Percentiles rank a stretch among this genome's conserved stretches.
Evolutionary conservation across 2,888 invertebrate genomes (phyloP).

Genomic region (Saturnia pavonia): DNA sequence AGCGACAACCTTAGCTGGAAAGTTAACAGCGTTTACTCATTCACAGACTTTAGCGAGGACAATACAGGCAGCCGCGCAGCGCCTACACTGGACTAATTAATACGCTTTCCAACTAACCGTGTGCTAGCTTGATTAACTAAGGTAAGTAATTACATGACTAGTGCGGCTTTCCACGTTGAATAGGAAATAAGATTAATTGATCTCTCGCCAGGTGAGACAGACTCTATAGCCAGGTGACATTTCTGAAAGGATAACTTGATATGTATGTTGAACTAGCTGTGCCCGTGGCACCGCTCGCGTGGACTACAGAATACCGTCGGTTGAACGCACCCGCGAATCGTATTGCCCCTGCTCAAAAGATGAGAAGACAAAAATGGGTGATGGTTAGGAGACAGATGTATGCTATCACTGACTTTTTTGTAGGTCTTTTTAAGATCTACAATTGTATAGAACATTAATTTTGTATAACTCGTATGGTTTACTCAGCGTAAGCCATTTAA

Average conservation of each 20-base stretch:
- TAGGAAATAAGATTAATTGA: constrained; percentile 11
- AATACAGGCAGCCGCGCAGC: constrained; percentile 60
- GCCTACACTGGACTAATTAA: constrained; percentile 63
- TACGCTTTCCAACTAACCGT: constrained; percentile 48
- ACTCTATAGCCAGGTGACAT: neutral
- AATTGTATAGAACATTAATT: too few species aligned
- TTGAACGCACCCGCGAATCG: too few species aligned
- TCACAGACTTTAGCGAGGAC: constrained; percentile 56
- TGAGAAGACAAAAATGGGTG: too few species aligned
- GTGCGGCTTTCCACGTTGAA: constrained; percentile 23
- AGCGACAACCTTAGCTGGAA: constrained; percentile 51
- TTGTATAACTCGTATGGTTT: too few species aligned
- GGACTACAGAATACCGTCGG: too few species aligned
- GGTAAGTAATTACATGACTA: constrained; percentile 36
- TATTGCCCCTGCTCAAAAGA: too few species aligned
- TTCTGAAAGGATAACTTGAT: neutral
- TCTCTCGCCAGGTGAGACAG: neutral
- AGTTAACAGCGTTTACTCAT: constrained; percentile 76
- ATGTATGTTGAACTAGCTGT: too few species aligned
- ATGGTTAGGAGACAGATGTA: too few species aligned
- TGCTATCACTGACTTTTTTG: too few species aligned
- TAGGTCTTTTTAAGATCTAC: too few species aligned
- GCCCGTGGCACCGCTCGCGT: too few species aligned
- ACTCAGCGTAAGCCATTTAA: too few species aligned
- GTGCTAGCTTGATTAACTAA: constrained; percentile 32